Conservation (phyloP, 2,797 vertebrate species). For the Lacerta viridis region DNA sequence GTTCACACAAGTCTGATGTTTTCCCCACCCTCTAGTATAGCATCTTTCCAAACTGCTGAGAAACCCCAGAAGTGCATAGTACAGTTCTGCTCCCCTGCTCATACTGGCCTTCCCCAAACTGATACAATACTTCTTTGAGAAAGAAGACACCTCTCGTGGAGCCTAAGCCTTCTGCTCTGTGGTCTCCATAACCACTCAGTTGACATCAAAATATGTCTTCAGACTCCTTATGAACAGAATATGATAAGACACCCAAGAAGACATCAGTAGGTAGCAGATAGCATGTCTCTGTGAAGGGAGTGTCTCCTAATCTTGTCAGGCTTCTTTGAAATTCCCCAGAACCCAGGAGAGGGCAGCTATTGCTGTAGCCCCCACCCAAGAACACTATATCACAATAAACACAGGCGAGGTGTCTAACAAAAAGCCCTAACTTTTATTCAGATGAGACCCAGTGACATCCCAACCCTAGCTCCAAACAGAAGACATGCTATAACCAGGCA, state of each 20-base stretch:
- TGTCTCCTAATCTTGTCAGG: neutral
- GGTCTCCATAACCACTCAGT: neutral
- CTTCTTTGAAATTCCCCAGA: neutral
- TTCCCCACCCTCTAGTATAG: neutral
- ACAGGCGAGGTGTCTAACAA: too few relatives aligned
- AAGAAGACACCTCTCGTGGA: neutral
- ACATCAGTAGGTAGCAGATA: neutral
- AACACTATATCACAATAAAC: too few relatives aligned
- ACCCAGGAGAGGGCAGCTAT: neutral
- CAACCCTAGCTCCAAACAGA: neutral
- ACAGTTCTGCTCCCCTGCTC: too few relatives aligned
- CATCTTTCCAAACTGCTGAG: neutral
- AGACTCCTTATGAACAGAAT: neutral
- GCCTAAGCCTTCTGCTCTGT: neutral
- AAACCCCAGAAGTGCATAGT: neutral
- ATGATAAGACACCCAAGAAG: neutral
- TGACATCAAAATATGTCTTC: neutral
- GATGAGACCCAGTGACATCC: too few relatives aligned
- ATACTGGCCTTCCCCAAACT: neutral
- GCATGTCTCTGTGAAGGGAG: neutral
- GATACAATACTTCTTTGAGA: neutral
- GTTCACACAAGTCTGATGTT: too few relatives aligned
- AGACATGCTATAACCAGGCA: neutral
- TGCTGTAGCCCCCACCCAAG: too few relatives aligned
- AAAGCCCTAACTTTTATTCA: too few relatives aligned